Evolutionary conservation across 2,113 vertebrate genomes (phyloP), one percentile per base, ranked within the genome.

Genomic region (Paraplagusia blochii): DNA sequence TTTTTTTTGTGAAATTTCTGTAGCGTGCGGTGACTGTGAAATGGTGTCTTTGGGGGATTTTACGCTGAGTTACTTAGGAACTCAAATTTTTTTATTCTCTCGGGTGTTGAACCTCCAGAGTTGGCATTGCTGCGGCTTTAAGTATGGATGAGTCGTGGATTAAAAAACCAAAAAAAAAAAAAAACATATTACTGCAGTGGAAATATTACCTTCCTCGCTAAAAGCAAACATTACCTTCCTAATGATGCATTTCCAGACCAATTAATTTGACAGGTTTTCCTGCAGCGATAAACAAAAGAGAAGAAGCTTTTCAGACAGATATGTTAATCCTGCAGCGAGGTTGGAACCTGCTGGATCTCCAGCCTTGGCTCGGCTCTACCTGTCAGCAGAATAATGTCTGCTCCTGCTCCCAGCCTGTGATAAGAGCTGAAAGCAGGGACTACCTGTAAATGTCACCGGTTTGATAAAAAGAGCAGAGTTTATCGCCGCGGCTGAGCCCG

Each of bases 381-480:
- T 51, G 66, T 75, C 15, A 3, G n/a, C 0, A 8, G 54, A 61
- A 50, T 75, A 49, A 58, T 73, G 79, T 68, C 76, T 79, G 64
- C 43, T 9, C 47, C 55, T 10, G 59, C 36, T 50, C 48, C 7
- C 53, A 49, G 16, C 0, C 49, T 45, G 57, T 2, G 69, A 81
- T 75, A 77, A 77, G 50, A 9, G 16, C 74, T 39, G 47, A 42
- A 70, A 60, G 72, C 60, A 66, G 53, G 43, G 36, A 56, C 65
- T 63, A 76, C 62, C 73, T 79, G 63, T 65, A 73, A 75, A 81
- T 79, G 73, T 72, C 67, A 81, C 34, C 13, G 58, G 45, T 29
- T 15, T 72, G 72, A 81, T 69, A 64, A 66, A 72, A 58, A 66
- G 57, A 58, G 58, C 46, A 53, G 44, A 49, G 43, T 79, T 72